These are phyloP conservation scores for Ageneiosus marmoratus DNA, from an alignment of 2,113 vertebrate genomes.

Conservation along the genomic window DNA sequence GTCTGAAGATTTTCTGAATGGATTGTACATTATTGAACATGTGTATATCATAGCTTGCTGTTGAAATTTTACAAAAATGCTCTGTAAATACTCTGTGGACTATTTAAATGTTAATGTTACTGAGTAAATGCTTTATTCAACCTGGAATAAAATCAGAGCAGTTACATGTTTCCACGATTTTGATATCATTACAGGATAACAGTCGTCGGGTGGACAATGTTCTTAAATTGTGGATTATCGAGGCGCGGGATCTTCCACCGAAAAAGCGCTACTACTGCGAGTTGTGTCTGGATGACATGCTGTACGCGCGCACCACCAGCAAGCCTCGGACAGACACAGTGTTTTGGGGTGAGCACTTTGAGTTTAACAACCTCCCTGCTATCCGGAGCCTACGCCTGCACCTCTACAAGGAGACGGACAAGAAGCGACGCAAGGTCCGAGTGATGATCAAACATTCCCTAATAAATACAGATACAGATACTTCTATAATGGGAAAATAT, in stretches of 20 bases:
- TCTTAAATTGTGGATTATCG: slow-evolving; percentile 96
- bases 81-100: too few species aligned
- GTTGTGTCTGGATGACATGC: slow-evolving; percentile 96
- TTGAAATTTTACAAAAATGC: too few species aligned
- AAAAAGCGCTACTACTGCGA: slow-evolving; percentile 98
- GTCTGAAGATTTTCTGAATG: too few species aligned
- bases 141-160: neutral
- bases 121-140: too few species aligned
- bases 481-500: neutral
- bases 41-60: too few species aligned
- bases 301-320: slow-evolving; percentile 96
- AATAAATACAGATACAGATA: neutral
- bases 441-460: neutral
- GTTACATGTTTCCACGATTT: neutral
- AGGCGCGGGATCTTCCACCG: slow-evolving; percentile 90
- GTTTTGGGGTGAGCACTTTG: slow-evolving; percentile 98
- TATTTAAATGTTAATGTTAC: too few species aligned
- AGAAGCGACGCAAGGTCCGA: slow-evolving; percentile 88
- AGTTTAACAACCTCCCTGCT: slow-evolving; percentile 94
- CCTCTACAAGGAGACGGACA: slow-evolving; percentile 96
- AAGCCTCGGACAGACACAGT: slow-evolving; percentile 93
- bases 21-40: too few species aligned
- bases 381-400: slow-evolving; percentile 93
- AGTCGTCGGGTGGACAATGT: slow-evolving; percentile 94
- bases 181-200: slow-evolving; percentile 81